Conservation (phyloP, 2,888 invertebrate genomes). For the Xestia sexstrigata region DNA sequence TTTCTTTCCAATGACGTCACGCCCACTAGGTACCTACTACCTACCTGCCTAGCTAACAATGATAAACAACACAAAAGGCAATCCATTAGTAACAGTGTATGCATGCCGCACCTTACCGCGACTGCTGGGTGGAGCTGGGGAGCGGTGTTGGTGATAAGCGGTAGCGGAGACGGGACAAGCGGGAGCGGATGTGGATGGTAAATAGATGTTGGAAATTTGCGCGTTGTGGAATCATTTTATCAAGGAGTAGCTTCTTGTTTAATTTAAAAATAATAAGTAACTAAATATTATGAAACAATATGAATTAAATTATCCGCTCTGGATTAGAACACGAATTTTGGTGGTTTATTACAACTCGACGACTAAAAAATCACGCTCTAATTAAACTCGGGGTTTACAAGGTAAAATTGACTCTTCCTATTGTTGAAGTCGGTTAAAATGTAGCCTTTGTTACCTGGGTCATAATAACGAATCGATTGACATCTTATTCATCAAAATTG, state of each 20-base stretch:
- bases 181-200: conserved; percentile 18
- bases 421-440: no score
- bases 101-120: conserved; percentile 69
- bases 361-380: no score
- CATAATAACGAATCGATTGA: no score
- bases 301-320: not conserved
- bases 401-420: no score
- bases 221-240: not conserved
- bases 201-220: not conserved
- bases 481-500: no score
- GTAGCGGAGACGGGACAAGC: conserved; percentile 30
- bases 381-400: no score
- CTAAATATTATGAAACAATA: not conserved
- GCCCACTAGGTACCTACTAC: conserved; percentile 41
- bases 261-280: not conserved
- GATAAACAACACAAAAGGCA: conserved; percentile 71
- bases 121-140: conserved; percentile 57
- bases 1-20: conserved; percentile 65
- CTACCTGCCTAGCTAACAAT: conserved; percentile 63
- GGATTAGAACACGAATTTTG: not conserved
- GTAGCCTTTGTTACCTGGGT: no score
- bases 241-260: not conserved
- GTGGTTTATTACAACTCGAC: no score
- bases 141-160: conserved; percentile 14
- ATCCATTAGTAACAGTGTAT: conserved; percentile 81